Evolutionary conservation across 2,797 vertebrate genomes (phyloP), one percentile per base, ranked within the genome.

Genomic region (Gymnoscopelus braueri): DNA sequence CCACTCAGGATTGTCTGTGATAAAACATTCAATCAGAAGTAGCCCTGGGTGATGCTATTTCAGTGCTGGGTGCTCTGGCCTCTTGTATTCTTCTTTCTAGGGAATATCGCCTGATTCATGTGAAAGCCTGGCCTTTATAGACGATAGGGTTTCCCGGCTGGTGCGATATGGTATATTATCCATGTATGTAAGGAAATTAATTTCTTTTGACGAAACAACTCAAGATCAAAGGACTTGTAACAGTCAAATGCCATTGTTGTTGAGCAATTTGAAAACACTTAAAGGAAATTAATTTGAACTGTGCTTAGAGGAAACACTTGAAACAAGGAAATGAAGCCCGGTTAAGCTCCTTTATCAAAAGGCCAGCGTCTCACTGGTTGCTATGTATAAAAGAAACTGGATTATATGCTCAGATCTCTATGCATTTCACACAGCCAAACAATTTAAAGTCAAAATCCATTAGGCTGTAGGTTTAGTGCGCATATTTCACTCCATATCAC

Each of bases 11-110:
- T 86, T 82, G 78, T 92, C 85, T 91, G 85, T 91, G 92, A 94
- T 92, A 91, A 93, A 92, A 81, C 84, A 87, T 95, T 93, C 80
- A 87, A 82, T 89, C 80, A 88, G 83, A 87, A 80, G 72, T 90
- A 90, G 91, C 88, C 86, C 80, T 88, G 85, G 91, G 84, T 86
- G 88, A 81, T 92, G 87, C 89, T 94, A 93, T 94, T 92, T 91
- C 72, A 75, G 91, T 83, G 79, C 82, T 80, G 87, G 83, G 51
- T 84, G 72, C 74, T 78, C 78, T 76, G 79, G 89, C 88, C 91
- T 88, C 82, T 78, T 82, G 78, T 75, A 81, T 83, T 84, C 81
- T 77, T 87, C 88, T 92, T 91, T 90, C 90, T 64, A 89, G 88
- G 88, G 88, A 91, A 87, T 91, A 87, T 86, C 87, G 81, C 63